Evolutionary conservation across 2,797 vertebrate species (phyloP).

Genomic region (Echeneis naucrates): DNA sequence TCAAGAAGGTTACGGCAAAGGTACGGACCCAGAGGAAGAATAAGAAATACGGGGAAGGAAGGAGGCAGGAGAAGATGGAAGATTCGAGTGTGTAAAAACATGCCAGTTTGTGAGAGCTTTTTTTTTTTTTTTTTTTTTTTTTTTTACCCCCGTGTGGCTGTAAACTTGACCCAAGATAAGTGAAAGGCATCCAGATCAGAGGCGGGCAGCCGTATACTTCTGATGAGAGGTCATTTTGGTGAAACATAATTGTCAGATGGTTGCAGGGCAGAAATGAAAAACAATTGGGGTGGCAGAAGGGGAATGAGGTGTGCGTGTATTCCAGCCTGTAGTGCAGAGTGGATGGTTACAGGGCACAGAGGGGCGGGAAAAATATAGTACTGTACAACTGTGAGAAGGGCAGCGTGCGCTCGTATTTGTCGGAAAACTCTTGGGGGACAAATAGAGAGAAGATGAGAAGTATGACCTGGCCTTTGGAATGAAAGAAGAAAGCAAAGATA

Average conservation of each 20-base stretch:
- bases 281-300: slow-evolving; percentile 55
- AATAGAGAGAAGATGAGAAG: slow-evolving; percentile 52
- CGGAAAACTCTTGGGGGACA: slow-evolving; percentile 61
- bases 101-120: slow-evolving; percentile 52
- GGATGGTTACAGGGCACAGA: slow-evolving; percentile 50
- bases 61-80: slow-evolving; percentile 30
- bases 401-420: slow-evolving; percentile 62
- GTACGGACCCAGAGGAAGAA: slow-evolving; percentile 40
- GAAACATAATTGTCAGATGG: slow-evolving; percentile 73
- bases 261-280: slow-evolving; percentile 72
- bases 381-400: slow-evolving; percentile 58
- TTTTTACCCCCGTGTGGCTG: slow-evolving; percentile 1
- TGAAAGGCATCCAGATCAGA: slow-evolving; percentile 73
- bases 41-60: slow-evolving; percentile 26
- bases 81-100: slow-evolving; percentile 36
- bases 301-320: slow-evolving; percentile 69
- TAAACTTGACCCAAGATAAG: slow-evolving; percentile 64
- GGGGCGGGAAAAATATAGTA: slow-evolving; percentile 18
- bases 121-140: too few species aligned
- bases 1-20: slow-evolving; percentile 60
- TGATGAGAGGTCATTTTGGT: slow-evolving; percentile 69
- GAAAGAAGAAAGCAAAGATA: slow-evolving; percentile 23
- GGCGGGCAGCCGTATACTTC: slow-evolving; percentile 48
- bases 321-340: slow-evolving; percentile 56
- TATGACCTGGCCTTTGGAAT: slow-evolving; percentile 59